Evolutionary conservation across 2,113 vertebrate species (phyloP), one percentile per base, ranked within the genome.

Genomic region (Prunella fulvescens): DNA sequence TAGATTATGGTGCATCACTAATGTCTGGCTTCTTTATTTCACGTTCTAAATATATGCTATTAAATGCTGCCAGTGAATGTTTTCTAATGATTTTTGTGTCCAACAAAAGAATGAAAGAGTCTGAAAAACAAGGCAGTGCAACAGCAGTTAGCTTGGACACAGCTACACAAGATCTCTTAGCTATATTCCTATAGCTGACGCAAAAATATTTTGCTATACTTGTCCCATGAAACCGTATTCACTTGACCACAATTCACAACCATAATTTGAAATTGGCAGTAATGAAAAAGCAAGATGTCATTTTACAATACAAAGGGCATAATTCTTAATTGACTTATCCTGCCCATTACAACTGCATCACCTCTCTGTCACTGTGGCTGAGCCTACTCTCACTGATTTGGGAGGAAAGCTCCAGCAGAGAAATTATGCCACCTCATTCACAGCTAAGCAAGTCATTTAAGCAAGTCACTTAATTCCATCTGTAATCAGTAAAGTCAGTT

Each of bases 71-170:
- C 67, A 94, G 47, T 83, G 56, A 90, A 74, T 50, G n/a, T 77
- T 92, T 95, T 94, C 56, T 69, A 92, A 72, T 57, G 64, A 92
- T 86, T 96, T 83, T 92, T n/a, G 29, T 86, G 44, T 67, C 47
- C 48, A 94, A 58, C 39, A 70, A 23, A 78, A 85, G 77, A 81
- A 84, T 19, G 25, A 88, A 95, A 79, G 10, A 62, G 79, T 60
- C 40, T 93, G 79, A 86, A 92, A 93, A 93, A 87, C 22, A n/a
- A 91, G 40, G 61, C 45, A 79, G 50, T 53, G n/a, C 40, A 72
- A 73, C 37, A 89, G 44, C 40, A 81, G 73, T 51, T 81, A 82
- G 25, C 37, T 61, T 35, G 53, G 77, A 56, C 60, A 71, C 17
- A 84, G 33, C 44, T 67, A 51, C 2, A 67, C 60, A 47, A 74